Conservation (phyloP, 2,797 vertebrate genomes). For the Rhinogobio ventralis region DNA sequence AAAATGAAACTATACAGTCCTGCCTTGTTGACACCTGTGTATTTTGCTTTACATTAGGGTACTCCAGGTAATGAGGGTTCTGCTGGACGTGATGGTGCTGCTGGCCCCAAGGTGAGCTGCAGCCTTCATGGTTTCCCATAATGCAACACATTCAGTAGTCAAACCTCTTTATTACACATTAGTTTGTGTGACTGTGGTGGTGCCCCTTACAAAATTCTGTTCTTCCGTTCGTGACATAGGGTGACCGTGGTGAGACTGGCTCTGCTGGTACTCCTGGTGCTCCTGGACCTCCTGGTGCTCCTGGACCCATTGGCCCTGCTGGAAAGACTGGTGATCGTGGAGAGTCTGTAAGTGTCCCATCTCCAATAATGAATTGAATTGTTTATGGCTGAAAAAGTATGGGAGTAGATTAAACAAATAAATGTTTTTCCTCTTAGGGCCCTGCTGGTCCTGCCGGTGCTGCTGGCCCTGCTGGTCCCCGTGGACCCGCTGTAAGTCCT, state of each 20-base stretch:
- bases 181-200: background rate
- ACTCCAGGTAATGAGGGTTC: slow-evolving; percentile 91
- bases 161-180: background rate
- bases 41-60: slow-evolving; percentile 77
- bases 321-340: slow-evolving; percentile 96
- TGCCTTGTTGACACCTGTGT: slow-evolving; percentile 10
- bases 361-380: background rate
- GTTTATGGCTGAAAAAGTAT: background rate
- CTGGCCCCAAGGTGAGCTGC: slow-evolving; percentile 88
- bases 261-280: slow-evolving; percentile 88
- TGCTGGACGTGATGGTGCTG: slow-evolving; percentile 89
- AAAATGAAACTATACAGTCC: background rate
- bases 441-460: slow-evolving; percentile 78
- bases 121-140: background rate
- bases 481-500: slow-evolving; percentile 91
- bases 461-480: slow-evolving; percentile 88
- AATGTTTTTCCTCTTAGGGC: slow-evolving; percentile 79
- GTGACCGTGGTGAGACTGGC: slow-evolving; percentile 93
- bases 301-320: slow-evolving; percentile 92
- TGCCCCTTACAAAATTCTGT: background rate
- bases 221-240: slow-evolving; percentile 71
- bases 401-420: background rate
- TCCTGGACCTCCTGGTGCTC: slow-evolving; percentile 93
- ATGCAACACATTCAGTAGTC: background rate
- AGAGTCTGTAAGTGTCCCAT: slow-evolving; percentile 86